Evolutionary conservation across 1,140 invertebrate genomes (phyloP), one percentile per base, ranked within the genome.

Genomic region (Ptiloglossa arizonensis): DNA sequence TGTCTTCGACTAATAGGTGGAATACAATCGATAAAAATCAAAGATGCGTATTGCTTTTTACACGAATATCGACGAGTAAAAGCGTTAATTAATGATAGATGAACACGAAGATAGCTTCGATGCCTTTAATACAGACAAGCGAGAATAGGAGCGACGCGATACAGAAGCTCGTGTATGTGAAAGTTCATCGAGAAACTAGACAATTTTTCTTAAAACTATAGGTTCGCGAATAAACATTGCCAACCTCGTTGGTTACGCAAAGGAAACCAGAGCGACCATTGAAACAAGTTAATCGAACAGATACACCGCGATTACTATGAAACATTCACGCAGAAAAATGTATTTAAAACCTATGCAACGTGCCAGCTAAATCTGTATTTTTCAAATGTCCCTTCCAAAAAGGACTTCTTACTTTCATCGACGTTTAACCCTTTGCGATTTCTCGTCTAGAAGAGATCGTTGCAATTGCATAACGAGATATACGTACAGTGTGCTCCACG

Each of bases 91-190:
- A 46, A 70, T n/a, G 44, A 48, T 1, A 19, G 27, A 68, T 68
- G 66, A 41, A 56, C n/a, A n/a, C 17, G 27, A 41, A 19, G 35
- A 56, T 29, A 56, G n/a, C 52, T 27, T 56, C 52, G 52, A 56
- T 13, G n/a, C 19, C 17, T 11, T 38, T 6, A 54, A 52, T 29
- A 5, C 6, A 27, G 19, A 68, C 32, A 56, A 17, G 35, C 22
- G 17, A 50, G 22, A 19, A 24, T 15, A 22, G 2, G 50, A 52
- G 19, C 8, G 19, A 11, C 48, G 2, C 29, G 22, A n/a, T n/a
- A 44, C 19, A 72, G n/a, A 52, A 63, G 4, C n/a, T 48, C 41
- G 32, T 5, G n/a, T 54, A 29, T 8, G 13, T 11, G 2, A 56
- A 27, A 56, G 15, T 19, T 29, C 46, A 19, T 48, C n/a, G 4